These are phyloP conservation scores for Luffia ferchaultella DNA, from an alignment of 2,888 invertebrate species.

Conservation along the genomic window DNA sequence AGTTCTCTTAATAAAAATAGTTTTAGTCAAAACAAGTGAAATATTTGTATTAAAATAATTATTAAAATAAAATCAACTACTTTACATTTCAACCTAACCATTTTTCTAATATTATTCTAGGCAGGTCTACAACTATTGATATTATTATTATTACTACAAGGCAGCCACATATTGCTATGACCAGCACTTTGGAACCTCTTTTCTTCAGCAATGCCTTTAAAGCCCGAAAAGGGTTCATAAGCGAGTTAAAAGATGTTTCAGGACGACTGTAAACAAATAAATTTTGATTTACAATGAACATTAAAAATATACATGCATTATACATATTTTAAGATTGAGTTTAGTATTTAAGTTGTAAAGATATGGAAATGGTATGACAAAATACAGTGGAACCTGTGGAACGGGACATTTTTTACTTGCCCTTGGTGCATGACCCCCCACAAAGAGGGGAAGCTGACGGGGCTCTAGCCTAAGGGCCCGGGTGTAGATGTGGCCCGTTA, in stretches of 20 bases:
- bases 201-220: constrained; percentile 25
- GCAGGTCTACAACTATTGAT: constrained; percentile 1
- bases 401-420: too few species aligned
- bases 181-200: constrained; percentile 5
- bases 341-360: too few species aligned
- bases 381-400: too few species aligned
- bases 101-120: constrained; percentile 2
- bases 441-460: background rate
- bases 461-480: background rate
- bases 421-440: background rate
- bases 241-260: constrained; percentile 68
- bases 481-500: too few species aligned
- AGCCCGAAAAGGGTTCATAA: constrained; percentile 61
- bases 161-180: background rate
- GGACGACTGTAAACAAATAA: constrained; percentile 57
- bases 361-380: too few species aligned
- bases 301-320: background rate
- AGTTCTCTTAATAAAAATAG: too few species aligned
- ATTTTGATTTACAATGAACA: constrained; percentile 2
- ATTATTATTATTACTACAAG: constrained; percentile 2
- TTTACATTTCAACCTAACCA: constrained; percentile 1
- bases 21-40: too few species aligned
- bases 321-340: background rate
- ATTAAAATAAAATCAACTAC: too few species aligned
- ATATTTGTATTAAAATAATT: too few species aligned